Evolutionary conservation across 2,888 invertebrate species (phyloP).

Genomic region (Yponomeuta plumbellus): DNA sequence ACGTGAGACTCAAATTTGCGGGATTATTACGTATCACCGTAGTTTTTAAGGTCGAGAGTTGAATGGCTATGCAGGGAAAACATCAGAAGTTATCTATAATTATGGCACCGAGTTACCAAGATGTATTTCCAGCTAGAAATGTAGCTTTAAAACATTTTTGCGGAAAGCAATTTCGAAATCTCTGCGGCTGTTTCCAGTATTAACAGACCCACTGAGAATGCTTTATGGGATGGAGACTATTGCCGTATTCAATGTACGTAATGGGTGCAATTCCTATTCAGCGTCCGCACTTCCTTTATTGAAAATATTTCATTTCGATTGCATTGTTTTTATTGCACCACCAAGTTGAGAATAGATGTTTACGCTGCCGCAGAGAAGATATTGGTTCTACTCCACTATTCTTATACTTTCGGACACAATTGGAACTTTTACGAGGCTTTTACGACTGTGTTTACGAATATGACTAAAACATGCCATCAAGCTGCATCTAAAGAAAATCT

Average conservation of each 20-base stretch:
- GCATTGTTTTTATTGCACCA: slow-evolving; percentile 16
- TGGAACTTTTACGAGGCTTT: background rate
- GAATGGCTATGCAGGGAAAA: background rate
- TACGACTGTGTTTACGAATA: background rate
- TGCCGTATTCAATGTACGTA: slow-evolving; percentile 13
- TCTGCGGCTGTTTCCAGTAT: slow-evolving; percentile 2
- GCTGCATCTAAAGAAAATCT: no score
- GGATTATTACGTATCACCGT: slow-evolving; percentile 11
- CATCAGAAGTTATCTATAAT: background rate
- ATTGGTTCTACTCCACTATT: background rate
- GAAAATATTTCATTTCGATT: slow-evolving; percentile 26
- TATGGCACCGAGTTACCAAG: background rate
- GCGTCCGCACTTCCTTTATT: slow-evolving; percentile 20
- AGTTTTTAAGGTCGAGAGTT: background rate
- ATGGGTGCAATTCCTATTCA: slow-evolving; percentile 16
- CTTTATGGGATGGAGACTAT: slow-evolving; percentile 12
- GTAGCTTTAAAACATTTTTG: background rate
- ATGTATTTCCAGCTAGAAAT: background rate
- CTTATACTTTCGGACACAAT: background rate
- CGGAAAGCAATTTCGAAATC: slow-evolving; percentile 6
- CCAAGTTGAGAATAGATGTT: slow-evolving; percentile 7
- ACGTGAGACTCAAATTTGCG: slow-evolving; percentile 58
- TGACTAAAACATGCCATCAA: no score
- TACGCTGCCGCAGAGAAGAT: background rate
- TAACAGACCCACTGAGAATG: slow-evolving; percentile 13